These are phyloP conservation scores for Cryptocephalus moraei DNA, from an alignment of 2,888 invertebrate species.

Conservation along the genomic window DNA sequence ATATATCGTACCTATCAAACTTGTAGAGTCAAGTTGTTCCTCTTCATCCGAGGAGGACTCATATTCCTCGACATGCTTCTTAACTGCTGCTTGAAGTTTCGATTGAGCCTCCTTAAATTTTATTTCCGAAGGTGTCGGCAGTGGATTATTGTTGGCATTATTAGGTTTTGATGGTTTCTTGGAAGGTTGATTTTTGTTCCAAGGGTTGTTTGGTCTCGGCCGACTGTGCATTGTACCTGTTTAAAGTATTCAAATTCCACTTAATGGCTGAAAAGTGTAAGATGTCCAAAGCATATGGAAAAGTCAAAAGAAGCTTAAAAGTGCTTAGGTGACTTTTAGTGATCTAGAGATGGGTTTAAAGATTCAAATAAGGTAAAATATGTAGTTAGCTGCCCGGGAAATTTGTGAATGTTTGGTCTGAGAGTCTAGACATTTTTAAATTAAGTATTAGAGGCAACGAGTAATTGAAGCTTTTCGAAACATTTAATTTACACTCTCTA, in stretches of 20 bases:
- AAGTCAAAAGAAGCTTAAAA: no score
- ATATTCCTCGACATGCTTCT: conserved; percentile 40
- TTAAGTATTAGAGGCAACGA: no score
- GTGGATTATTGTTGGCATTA: conserved; percentile 7
- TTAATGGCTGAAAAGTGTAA: no score
- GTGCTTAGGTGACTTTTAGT: no score
- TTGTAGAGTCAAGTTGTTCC: conserved; percentile 40
- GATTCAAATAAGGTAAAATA: no score
- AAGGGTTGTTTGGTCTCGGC: conserved; percentile 11
- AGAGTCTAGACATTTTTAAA: no score
- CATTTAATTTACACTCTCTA: no score
- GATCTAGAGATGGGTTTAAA: no score
- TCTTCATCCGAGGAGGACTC: conserved; percentile 47
- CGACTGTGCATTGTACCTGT: conserved; percentile 14
- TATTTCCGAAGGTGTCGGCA: conserved; percentile 21
- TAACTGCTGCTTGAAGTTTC: conserved; percentile 41
- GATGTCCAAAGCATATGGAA: no score
- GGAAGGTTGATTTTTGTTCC: conserved; percentile 1
- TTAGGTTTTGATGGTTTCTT: not conserved
- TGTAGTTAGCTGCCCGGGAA: no score
- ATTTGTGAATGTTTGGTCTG: no score
- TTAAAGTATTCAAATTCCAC: not conserved
- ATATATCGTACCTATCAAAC: conserved; percentile 37
- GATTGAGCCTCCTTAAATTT: conserved; percentile 41
- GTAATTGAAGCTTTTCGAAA: no score